Percentiles rank a stretch among this genome's conserved stretches.
These are phyloP conservation scores for Drosophila algonquin DNA, from an alignment of 2,888 invertebrate genomes.

Conservation along the genomic window DNA sequence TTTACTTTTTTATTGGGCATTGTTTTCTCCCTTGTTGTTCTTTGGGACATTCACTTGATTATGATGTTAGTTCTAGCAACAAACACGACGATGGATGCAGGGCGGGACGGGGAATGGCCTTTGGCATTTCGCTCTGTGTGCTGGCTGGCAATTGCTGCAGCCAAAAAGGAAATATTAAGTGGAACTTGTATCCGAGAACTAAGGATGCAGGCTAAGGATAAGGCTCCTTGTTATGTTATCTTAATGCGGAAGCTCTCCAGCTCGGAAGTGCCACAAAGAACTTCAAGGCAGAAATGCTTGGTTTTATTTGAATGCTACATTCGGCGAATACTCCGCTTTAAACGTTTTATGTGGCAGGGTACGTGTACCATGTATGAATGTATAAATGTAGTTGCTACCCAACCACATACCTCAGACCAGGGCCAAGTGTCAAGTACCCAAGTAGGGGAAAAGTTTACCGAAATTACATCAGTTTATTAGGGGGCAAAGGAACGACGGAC, in stretches of 20 bases:
- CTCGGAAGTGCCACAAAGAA: constrained; percentile 52
- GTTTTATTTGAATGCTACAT: constrained; percentile 27
- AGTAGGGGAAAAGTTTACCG: constrained; percentile 19
- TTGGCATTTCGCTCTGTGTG: neutral
- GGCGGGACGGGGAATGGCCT: neutral
- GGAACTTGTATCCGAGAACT: constrained; percentile 12
- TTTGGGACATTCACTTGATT: constrained; percentile 53
- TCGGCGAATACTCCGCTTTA: constrained; percentile 1
- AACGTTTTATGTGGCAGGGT: constrained; percentile 35
- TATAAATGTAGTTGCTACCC: too few species aligned
- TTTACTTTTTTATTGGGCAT: neutral
- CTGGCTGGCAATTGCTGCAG: constrained; percentile 51
- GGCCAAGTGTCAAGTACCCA: neutral
- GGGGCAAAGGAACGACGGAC: constrained; percentile 19
- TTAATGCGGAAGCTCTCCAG: constrained; percentile 44
- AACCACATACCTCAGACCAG: neutral
- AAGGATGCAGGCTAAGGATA: constrained; percentile 28
- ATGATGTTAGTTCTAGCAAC: constrained; percentile 38
- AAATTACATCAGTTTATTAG: constrained; percentile 43
- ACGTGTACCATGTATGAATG: too few species aligned
- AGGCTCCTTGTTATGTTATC: constrained; percentile 41
- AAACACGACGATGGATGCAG: constrained; percentile 32
- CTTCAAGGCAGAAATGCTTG: constrained; percentile 23
- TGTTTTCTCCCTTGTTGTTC: neutral
- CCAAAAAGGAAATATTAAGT: constrained; percentile 38